Percentiles rank a stretch among this genome's conserved stretches.
Evolutionary conservation across 2,888 invertebrate species (phyloP).

Genomic region (Tanytarsus gracilentus): DNA sequence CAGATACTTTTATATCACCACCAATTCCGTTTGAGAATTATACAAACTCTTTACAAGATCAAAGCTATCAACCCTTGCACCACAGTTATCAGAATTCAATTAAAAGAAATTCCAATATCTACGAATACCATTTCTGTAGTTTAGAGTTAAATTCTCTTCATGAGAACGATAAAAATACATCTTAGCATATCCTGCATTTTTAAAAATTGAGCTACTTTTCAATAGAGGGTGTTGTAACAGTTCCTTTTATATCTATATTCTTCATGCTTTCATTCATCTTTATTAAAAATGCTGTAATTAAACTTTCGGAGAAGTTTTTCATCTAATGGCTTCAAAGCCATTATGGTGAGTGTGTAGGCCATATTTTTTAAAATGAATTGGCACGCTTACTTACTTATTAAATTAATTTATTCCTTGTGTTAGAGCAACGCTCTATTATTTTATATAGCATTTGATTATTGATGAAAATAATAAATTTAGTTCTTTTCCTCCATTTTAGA

Average conservation of each 20-base stretch:
- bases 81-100: slow-evolving; percentile 42
- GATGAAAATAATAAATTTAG: background rate
- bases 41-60: slow-evolving; percentile 12
- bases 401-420: background rate
- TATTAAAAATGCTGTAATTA: no score
- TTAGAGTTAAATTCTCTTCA: slow-evolving; percentile 44
- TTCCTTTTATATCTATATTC: no score
- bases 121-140: slow-evolving; percentile 43
- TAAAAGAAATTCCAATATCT: slow-evolving; percentile 43
- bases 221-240: no score
- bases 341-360: no score
- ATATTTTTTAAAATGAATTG: no score
- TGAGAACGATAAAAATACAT: slow-evolving; percentile 44
- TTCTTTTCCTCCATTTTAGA: slow-evolving; percentile 43
- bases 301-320: no score
- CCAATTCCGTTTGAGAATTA: slow-evolving; percentile 17
- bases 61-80: slow-evolving; percentile 35
- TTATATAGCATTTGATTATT: background rate
- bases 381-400: background rate
- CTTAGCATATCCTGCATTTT: slow-evolving; percentile 39
- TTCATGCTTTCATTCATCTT: no score
- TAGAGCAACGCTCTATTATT: background rate
- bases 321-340: no score
- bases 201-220: no score
- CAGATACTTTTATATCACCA: background rate